phyloP scores from a whole-genome alignment of 1,140 invertebrate genomes.

The Melanaphis sacchari region DNA sequence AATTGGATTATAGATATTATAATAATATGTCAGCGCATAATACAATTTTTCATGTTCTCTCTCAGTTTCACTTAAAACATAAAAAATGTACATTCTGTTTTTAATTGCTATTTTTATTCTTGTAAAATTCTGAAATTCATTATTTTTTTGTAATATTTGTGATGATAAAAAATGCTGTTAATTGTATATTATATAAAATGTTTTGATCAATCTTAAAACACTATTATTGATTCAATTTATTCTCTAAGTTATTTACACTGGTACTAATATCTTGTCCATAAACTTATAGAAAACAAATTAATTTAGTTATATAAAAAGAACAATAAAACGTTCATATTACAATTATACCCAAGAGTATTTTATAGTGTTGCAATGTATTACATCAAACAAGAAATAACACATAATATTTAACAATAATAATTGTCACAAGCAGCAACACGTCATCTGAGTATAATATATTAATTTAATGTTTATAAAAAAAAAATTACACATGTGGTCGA shows the following conservation, averaged over 20 bases:
- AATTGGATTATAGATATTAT: neutral
- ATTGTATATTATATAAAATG: neutral
- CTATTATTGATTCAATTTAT: neutral
- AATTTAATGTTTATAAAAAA: slow-evolving; percentile 10
- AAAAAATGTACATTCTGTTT: neutral
- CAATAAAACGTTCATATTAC: neutral
- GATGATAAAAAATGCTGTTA: neutral
- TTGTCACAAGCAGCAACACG: neutral
- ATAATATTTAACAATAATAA: neutral
- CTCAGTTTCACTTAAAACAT: neutral
- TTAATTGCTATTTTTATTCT: neutral
- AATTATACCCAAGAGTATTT: neutral
- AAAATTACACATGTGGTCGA: neutral
- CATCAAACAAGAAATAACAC: neutral
- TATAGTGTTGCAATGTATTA: slow-evolving; percentile 9
- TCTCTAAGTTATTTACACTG: neutral
- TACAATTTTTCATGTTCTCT: neutral
- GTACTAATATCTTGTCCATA: neutral
- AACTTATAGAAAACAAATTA: neutral
- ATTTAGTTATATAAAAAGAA: neutral
- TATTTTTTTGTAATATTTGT: neutral
- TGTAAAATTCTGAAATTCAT: neutral
- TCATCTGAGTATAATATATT: neutral
- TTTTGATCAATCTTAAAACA: neutral
- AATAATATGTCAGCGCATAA: neutral